A percentile compares a stretch with the other conserved stretches of the same genome.
Conservation (phyloP, 2,113 vertebrate genomes). For the Pelecanoides urinatrix region DNA sequence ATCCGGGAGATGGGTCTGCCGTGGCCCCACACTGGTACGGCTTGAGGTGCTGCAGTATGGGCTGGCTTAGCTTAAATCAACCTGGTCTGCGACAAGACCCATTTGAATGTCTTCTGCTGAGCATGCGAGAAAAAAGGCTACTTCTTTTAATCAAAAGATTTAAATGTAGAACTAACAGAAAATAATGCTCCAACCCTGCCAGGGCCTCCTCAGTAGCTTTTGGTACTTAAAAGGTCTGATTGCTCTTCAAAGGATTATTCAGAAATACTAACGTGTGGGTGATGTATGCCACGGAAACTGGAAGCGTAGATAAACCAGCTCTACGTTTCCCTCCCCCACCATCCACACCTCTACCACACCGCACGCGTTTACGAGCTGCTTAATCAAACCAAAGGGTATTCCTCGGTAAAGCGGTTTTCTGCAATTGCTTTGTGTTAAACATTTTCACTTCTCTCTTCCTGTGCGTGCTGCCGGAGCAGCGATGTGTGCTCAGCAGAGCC, state of each 20-base stretch:
- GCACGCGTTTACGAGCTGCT: not conserved
- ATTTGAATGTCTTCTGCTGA: not conserved
- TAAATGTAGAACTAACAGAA: not conserved
- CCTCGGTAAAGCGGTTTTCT: slow-evolving; percentile 55
- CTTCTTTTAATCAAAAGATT: not conserved
- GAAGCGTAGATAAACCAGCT: not conserved
- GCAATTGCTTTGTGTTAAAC: slow-evolving; percentile 21
- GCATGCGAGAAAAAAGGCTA: not conserved
- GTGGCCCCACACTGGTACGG: not conserved
- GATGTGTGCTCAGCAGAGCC: not conserved
- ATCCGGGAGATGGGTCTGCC: not conserved
- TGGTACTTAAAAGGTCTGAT: not conserved
- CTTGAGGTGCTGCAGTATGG: not conserved
- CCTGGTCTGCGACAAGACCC: not conserved
- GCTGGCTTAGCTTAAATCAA: not conserved
- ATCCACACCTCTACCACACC: not conserved
- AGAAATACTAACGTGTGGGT: not conserved
- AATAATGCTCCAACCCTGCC: not conserved
- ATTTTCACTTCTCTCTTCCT: slow-evolving; percentile 58
- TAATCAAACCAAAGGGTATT: slow-evolving; percentile 52
- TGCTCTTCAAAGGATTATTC: slow-evolving; percentile 2
- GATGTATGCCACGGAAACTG: not conserved
- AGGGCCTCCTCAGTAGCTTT: not conserved
- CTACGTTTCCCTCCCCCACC: not conserved
- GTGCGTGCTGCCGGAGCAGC: not conserved